Evolutionary conservation across 1,140 invertebrate species (phyloP).

Genomic region (Vollenhovia emeryi): DNA sequence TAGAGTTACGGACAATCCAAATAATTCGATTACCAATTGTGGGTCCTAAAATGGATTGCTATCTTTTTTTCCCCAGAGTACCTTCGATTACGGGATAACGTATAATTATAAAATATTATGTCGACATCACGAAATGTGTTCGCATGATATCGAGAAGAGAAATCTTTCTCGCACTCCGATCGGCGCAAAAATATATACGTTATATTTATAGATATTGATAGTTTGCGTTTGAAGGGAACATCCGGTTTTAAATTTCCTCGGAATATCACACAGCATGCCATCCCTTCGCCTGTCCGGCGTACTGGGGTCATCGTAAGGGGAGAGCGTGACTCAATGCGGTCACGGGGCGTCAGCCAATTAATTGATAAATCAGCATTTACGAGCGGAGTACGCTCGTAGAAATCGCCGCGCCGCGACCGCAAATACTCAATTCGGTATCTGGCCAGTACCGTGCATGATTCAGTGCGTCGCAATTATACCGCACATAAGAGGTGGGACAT

Average conservation of each 20-base stretch:
- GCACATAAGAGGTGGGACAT: not conserved
- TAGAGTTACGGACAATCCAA: no score
- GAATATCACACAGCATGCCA: not conserved
- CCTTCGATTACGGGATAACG: no score
- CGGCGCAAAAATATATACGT: not conserved
- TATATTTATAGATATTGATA: not conserved
- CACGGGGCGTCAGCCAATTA: constrained; percentile 59
- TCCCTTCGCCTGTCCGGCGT: not conserved
- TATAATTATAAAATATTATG: not conserved
- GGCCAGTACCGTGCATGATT: constrained; percentile 2
- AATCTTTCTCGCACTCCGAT: not conserved
- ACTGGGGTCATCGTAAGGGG: constrained; percentile 42
- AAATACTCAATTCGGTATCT: constrained; percentile 9
- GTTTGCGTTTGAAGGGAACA: not conserved
- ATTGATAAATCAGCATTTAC: constrained; percentile 68
- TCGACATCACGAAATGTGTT: not conserved
- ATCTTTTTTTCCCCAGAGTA: no score
- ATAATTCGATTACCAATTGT: no score
- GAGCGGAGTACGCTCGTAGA: constrained; percentile 31
- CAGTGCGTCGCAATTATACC: not conserved
- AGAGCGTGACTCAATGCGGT: constrained; percentile 59
- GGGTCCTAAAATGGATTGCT: no score
- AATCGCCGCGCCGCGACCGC: constrained; percentile 5
- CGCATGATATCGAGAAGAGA: not conserved
- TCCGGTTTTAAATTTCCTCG: not conserved